These are phyloP conservation scores for Trachops cirrhosus DNA, from an alignment of 2,797 vertebrate genomes.

Conservation along the genomic window DNA sequence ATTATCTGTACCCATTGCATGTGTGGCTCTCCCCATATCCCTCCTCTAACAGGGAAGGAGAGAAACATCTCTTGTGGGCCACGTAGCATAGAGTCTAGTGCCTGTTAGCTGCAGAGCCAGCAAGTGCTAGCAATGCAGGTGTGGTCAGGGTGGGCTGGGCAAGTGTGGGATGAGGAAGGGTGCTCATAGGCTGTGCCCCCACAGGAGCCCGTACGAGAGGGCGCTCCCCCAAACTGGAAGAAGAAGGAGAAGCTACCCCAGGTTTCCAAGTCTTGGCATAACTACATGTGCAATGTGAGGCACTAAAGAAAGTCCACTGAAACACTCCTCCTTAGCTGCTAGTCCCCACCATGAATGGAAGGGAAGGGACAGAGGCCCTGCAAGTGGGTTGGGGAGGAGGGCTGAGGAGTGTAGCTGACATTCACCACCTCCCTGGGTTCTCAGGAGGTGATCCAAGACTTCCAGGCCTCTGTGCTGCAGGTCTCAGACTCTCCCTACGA, in stretches of 20 bases:
- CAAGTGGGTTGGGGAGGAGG: neutral
- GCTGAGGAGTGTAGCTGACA: neutral
- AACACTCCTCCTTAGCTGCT: neutral
- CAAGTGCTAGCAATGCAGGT: neutral
- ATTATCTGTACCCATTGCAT: fast-evolving
- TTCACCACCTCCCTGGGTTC: neutral
- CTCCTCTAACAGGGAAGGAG: neutral
- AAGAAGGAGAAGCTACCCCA: conserved; percentile 87
- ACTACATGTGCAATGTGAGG: conserved; percentile 88
- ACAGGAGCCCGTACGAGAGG: conserved; percentile 87
- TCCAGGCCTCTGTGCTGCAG: conserved; percentile 87
- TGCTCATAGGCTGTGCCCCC: neutral
- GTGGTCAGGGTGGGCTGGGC: neutral
- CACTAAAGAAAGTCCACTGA: neutral
- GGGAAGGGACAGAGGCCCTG: neutral
- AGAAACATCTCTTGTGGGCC: neutral
- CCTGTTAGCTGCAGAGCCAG: neutral
- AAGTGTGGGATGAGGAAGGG: neutral
- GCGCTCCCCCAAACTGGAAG: conserved; percentile 86
- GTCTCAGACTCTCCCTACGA: conserved; percentile 88
- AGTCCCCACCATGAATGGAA: neutral
- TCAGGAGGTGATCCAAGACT: conserved; percentile 89
- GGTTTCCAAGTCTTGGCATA: conserved; percentile 89
- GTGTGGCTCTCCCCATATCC: neutral
- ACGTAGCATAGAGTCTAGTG: neutral